Percentiles rank a stretch among this genome's conserved stretches.
Evolutionary conservation across 1,140 invertebrate species (phyloP).

Genomic region (Tetranychus cinnabarinus): DNA sequence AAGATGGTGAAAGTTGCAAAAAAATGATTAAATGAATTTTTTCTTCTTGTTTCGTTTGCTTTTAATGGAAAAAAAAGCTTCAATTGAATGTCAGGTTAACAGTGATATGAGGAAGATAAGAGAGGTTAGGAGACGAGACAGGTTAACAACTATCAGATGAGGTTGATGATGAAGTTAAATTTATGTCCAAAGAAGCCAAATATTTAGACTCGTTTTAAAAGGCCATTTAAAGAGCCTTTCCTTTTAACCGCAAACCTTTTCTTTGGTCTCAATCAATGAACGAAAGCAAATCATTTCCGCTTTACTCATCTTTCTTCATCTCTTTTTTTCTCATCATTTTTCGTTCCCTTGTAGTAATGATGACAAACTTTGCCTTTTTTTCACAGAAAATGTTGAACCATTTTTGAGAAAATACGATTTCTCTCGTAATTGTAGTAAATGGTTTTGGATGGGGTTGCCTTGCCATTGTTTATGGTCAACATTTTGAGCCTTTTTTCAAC

Average conservation of each 20-base stretch:
- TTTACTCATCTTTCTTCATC: no score
- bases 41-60: background rate
- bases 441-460: background rate
- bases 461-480: background rate
- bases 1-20: background rate
- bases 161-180: background rate
- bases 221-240: background rate
- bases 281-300: no score
- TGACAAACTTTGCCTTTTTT: no score
- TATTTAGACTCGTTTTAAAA: background rate
- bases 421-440: no score
- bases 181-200: background rate
- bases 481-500: no score
- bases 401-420: no score
- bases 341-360: no score
- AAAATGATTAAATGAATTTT: background rate
- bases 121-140: background rate
- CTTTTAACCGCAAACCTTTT: no score
- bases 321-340: no score
- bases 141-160: no score
- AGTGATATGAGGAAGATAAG: background rate
- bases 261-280: no score
- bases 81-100: background rate
- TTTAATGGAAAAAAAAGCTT: background rate
- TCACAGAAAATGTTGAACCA: no score